A percentile compares a stretch with the other conserved stretches of the same genome.
phyloP scores from a whole-genome alignment of 2,113 vertebrate genomes.

The Nycticryphes semicollaris region DNA sequence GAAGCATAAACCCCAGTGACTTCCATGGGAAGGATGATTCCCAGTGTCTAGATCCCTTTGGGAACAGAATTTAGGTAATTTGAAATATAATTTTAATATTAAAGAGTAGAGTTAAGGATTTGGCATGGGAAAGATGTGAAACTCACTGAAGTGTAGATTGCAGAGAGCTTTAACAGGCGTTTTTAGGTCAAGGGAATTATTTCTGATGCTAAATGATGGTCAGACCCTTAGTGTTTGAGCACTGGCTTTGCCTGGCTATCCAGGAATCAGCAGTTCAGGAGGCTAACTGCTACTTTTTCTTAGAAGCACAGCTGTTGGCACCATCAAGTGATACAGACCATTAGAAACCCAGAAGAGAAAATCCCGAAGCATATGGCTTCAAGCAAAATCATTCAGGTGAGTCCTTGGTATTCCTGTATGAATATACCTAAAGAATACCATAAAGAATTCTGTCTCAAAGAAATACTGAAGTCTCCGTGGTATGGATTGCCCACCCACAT shows the following conservation, averaged over 20 bases:
- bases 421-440: background rate
- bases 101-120: background rate
- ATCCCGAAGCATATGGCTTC: background rate
- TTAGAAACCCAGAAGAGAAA: background rate
- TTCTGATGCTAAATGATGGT: background rate
- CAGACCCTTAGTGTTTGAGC: background rate
- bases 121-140: background rate
- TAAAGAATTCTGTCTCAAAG: background rate
- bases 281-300: background rate
- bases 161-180: background rate
- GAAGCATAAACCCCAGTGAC: background rate
- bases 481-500: background rate
- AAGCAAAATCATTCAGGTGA: background rate
- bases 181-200: background rate
- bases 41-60: background rate
- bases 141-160: background rate
- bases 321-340: background rate
- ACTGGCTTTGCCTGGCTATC: background rate
- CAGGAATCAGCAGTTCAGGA: background rate
- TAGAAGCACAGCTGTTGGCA: background rate
- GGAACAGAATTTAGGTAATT: background rate
- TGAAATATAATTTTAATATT: background rate
- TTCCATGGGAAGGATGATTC: background rate
- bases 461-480: background rate
- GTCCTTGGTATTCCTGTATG: background rate